phyloP scores from a whole-genome alignment of 2,888 invertebrate species.

The Zelleria hepariella region DNA sequence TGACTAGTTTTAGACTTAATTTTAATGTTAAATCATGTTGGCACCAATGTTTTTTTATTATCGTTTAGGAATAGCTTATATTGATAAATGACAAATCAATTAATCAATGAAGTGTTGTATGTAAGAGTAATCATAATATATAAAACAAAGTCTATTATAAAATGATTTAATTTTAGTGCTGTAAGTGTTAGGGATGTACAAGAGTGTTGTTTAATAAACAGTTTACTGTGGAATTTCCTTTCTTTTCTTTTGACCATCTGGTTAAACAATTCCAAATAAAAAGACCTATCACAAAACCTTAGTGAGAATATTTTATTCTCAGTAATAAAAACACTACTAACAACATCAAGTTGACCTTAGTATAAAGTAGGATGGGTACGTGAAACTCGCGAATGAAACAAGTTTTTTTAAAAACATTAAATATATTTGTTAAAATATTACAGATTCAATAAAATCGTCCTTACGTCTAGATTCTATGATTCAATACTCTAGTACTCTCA shows the following conservation, averaged over 20 bases:
- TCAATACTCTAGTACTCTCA: conserved; percentile 8
- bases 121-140: not conserved
- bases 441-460: conserved; percentile 64
- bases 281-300: not conserved
- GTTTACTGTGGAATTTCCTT: conserved; percentile 17
- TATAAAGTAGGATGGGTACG: too few species aligned
- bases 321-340: too few species aligned
- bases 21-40: not conserved
- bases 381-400: conserved; percentile 19
- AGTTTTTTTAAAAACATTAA: conserved; percentile 56
- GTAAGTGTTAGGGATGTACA: conserved; percentile 2
- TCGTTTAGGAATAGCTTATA: not conserved
- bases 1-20: conserved; percentile 44
- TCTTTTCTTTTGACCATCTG: conserved; percentile 9
- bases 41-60: not conserved
- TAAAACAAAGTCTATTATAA: not conserved
- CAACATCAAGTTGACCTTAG: too few species aligned
- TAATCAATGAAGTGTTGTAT: conserved; percentile 3
- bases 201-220: conserved; percentile 14
- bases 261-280: not conserved
- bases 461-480: not conserved
- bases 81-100: conserved; percentile 8
- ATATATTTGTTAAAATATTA: conserved; percentile 71
- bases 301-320: too few species aligned
- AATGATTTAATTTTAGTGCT: not conserved